Evolutionary conservation across 1,140 invertebrate species (phyloP), one percentile per base, ranked within the genome.

Genomic region (Macrocentrus cingulum): DNA sequence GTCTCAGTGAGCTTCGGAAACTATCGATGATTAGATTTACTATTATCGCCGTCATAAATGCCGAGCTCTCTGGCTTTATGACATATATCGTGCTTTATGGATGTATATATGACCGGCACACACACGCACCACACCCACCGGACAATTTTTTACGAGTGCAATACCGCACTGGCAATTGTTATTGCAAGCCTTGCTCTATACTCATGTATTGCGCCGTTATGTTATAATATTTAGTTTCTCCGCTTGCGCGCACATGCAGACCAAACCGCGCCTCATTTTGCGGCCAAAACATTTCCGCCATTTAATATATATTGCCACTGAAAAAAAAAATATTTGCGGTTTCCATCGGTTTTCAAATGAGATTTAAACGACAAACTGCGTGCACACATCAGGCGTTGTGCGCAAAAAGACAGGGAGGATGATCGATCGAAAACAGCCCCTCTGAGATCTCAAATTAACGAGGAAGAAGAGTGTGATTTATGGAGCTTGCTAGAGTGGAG

Each of bases 1-100:
- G 19, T 48, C 32, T 48, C 32, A 37, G 13, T 19, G 41, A 45
- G 22, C 39, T 44, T 29, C 8, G 3, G 39, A 37, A 32, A 29
- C 19, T 32, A 56, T 56, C 53, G 39, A 34, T 46, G 53, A 56
- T 45, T 56, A 56, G 23, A 56, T 56, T 56, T 56, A 56, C 53
- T 56, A 56, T 56, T 46, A 56, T 56, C 53, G 29, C 41, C 23
- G 20, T 46, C 53, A 56, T 56, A 46, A 56, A 55, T 46, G 29
- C 41, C 41, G 13, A 46, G 53, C 25, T 29, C 25, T 29, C 46
- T 49, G 3, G 20, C n/a, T 49, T 49, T 49, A 49, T 49, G 15
- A 32, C 46, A n/a, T n/a, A n/a, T n/a, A 11, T 11, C 36, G 36
- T 4, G 15, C 13, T 39, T 39, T 15, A 39, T 39, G 13, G 36